Conservation (phyloP, 2,888 invertebrate genomes). For the Leptarthrus brevirostris region DNA sequence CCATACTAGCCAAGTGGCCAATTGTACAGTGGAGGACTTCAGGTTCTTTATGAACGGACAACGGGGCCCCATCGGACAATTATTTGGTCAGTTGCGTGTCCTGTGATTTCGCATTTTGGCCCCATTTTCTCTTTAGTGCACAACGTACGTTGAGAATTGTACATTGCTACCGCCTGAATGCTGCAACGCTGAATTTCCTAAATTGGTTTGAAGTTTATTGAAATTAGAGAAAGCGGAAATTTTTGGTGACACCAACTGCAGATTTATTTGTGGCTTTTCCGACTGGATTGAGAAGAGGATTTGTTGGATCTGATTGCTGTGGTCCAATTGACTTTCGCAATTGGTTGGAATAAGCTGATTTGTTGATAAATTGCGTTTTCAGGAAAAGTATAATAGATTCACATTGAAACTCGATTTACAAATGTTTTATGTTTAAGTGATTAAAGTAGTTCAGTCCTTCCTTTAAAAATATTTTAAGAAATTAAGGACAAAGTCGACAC, state of each 20-base stretch:
- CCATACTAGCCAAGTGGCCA: slow-evolving; percentile 31
- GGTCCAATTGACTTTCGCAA: slow-evolving; percentile 42
- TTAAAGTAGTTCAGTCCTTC: no score
- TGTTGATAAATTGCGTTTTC: slow-evolving; percentile 13
- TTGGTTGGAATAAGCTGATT: neutral
- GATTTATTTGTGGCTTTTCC: slow-evolving; percentile 45
- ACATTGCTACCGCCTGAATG: neutral
- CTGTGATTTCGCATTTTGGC: slow-evolving; percentile 47
- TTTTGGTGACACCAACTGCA: slow-evolving; percentile 47
- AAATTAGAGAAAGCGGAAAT: slow-evolving; percentile 49
- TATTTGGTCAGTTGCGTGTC: slow-evolving; percentile 48
- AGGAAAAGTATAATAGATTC: neutral
- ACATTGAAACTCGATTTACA: no score
- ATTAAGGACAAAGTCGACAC: no score
- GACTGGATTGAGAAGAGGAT: slow-evolving; percentile 44
- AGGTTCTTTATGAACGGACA: slow-evolving; percentile 44
- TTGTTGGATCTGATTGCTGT: slow-evolving; percentile 37
- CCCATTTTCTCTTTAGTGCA: slow-evolving; percentile 30
- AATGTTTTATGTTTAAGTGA: neutral
- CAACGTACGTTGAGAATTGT: neutral
- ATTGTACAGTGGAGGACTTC: slow-evolving; percentile 33
- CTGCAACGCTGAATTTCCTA: slow-evolving; percentile 36
- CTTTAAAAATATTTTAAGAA: no score
- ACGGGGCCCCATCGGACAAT: slow-evolving; percentile 46
- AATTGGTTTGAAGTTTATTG: slow-evolving; percentile 48